Evolutionary conservation across 2,113 vertebrate species (phyloP).

Genomic region (Anoplopoma fimbria): DNA sequence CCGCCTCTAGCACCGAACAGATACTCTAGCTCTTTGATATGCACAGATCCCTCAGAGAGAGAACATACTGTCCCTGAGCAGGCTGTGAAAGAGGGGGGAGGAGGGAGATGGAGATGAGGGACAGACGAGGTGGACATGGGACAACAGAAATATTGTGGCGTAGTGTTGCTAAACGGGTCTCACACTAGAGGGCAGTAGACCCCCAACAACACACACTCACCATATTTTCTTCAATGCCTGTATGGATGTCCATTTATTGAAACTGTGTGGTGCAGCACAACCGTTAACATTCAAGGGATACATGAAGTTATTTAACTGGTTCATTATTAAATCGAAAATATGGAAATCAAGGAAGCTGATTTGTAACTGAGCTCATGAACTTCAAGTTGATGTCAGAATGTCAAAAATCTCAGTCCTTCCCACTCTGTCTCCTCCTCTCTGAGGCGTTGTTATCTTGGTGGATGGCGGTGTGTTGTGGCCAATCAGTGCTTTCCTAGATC

Average conservation of each 20-base stretch:
- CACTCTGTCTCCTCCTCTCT: slow-evolving; percentile 9
- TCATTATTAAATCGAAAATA: background rate
- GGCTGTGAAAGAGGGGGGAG: background rate
- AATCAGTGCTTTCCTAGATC: slow-evolving; percentile 23
- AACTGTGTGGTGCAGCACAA: slow-evolving; percentile 2
- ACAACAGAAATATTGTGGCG: background rate
- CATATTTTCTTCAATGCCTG: background rate
- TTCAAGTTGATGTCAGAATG: background rate
- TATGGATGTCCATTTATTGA: background rate
- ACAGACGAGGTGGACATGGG: slow-evolving; percentile 4
- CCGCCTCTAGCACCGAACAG: slow-evolving; percentile 94
- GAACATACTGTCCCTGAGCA: slow-evolving; percentile 25
- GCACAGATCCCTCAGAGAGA: slow-evolving; percentile 38
- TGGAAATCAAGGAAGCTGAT: background rate
- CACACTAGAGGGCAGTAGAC: slow-evolving; percentile 70
- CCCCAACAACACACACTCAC: slow-evolving; percentile 11
- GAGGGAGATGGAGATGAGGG: background rate
- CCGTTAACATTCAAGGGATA: background rate
- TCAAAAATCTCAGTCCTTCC: background rate
- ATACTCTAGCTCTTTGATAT: slow-evolving; percentile 84
- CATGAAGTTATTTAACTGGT: background rate
- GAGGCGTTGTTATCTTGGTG: background rate
- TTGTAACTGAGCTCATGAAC: background rate
- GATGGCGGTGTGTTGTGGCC: slow-evolving; percentile 15
- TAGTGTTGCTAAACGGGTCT: slow-evolving; percentile 7